A percentile compares a stretch with the other conserved stretches of the same genome.
Evolutionary conservation across 2,113 vertebrate species (phyloP).

Genomic region (Callaeas wilsoni): DNA sequence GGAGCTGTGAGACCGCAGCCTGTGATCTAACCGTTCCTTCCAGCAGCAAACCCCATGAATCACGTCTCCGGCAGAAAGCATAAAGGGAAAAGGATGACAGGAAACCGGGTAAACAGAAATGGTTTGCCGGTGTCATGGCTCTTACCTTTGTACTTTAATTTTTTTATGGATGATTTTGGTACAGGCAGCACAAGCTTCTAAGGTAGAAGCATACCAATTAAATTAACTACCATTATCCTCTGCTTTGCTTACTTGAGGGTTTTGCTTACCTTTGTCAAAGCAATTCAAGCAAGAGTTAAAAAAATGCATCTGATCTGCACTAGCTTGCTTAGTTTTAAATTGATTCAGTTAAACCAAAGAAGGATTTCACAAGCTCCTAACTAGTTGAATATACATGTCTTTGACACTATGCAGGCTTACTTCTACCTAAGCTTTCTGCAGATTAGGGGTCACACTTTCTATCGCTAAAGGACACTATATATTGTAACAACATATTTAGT

Average conservation of each 20-base stretch:
- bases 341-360: background rate
- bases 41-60: background rate
- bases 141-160: background rate
- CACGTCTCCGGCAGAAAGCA: fast-evolving
- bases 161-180: background rate
- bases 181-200: background rate
- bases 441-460: background rate
- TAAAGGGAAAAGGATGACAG: background rate
- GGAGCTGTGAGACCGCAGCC: fast-evolving
- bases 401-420: background rate
- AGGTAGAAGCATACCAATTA: background rate
- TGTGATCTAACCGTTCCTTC: background rate
- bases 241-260: background rate
- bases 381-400: background rate
- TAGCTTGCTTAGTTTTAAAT: background rate
- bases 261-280: background rate
- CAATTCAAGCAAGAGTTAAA: background rate
- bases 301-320: background rate
- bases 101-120: background rate
- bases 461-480: background rate
- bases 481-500: background rate
- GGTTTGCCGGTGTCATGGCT: background rate
- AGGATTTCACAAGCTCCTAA: background rate
- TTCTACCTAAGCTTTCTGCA: background rate
- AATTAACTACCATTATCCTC: background rate